Evolutionary conservation across 2,797 vertebrate species (phyloP).

Genomic region (Heliangelus exortis): DNA sequence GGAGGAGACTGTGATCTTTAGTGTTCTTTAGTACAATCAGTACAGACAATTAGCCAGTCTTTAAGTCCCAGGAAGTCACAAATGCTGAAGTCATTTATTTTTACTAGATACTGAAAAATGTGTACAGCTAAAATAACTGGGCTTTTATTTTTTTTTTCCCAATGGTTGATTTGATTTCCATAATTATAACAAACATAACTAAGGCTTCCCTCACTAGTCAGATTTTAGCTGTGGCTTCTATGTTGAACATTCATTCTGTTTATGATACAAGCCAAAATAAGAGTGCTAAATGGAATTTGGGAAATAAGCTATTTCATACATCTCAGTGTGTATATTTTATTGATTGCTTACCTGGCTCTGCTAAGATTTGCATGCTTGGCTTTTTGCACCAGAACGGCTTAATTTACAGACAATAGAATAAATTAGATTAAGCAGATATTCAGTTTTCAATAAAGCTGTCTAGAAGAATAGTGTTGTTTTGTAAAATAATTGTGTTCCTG

Average conservation of each 20-base stretch:
- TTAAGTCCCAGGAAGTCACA: slow-evolving; percentile 51
- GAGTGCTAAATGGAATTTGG: not conserved
- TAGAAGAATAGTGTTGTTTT: not conserved
- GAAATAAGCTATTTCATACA: not conserved
- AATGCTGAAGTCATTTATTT: slow-evolving; percentile 67
- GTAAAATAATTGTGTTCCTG: not conserved
- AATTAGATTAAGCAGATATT: not conserved
- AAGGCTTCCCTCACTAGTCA: not conserved
- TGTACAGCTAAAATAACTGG: slow-evolving; percentile 39
- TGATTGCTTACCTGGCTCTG: not conserved
- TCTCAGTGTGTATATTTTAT: not conserved
- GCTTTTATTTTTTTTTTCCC: not conserved
- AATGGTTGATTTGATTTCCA: not conserved
- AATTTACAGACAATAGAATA: not conserved
- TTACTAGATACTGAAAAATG: slow-evolving; percentile 40
- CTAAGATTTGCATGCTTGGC: not conserved
- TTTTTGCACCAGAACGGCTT: not conserved
- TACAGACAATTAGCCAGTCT: slow-evolving; percentile 49
- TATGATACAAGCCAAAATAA: not conserved
- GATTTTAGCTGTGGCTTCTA: not conserved
- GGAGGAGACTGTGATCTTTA: slow-evolving; percentile 42
- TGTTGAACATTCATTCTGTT: not conserved
- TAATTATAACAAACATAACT: not conserved
- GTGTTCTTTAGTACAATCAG: slow-evolving; percentile 30
- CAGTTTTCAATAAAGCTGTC: not conserved